Evolutionary conservation across 2,113 vertebrate genomes (phyloP).

Genomic region (Garra rufa): DNA sequence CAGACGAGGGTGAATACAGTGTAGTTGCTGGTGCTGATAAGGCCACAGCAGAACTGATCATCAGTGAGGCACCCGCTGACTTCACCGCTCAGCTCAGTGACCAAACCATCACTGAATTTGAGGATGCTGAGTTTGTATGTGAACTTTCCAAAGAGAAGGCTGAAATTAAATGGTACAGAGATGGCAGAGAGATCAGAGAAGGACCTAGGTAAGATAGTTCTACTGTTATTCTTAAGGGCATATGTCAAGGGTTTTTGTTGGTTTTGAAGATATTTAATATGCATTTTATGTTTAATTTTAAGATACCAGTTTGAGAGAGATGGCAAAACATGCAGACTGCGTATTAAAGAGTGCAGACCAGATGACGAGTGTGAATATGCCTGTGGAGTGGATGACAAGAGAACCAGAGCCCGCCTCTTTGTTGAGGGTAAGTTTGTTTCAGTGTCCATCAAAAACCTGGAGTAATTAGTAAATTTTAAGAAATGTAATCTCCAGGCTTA

Average conservation of each 20-base stretch:
- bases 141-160: constrained; percentile 95
- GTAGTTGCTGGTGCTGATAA: constrained; percentile 89
- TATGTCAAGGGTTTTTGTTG: background rate
- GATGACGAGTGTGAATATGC: constrained; percentile 98
- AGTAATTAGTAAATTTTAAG: background rate
- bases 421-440: constrained; percentile 85
- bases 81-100: constrained; percentile 88
- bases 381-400: constrained; percentile 93
- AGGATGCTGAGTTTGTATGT: constrained; percentile 93
- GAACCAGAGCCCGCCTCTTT: constrained; percentile 92
- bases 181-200: constrained; percentile 95
- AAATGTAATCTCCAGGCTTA: background rate
- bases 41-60: constrained; percentile 92
- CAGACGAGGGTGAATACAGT: constrained; percentile 94
- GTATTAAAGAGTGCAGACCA: constrained; percentile 92
- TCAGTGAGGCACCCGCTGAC: constrained; percentile 95
- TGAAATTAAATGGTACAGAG: constrained; percentile 94
- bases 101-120: constrained; percentile 95
- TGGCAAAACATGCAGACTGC: constrained; percentile 85
- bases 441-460: background rate
- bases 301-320: constrained; percentile 94
- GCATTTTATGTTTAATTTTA: constrained; percentile 42
- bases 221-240: background rate
- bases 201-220: constrained; percentile 87
- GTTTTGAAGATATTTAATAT: constrained; percentile 15